Conservation (phyloP, 2,888 invertebrate species). For the Stenurella melanura region DNA sequence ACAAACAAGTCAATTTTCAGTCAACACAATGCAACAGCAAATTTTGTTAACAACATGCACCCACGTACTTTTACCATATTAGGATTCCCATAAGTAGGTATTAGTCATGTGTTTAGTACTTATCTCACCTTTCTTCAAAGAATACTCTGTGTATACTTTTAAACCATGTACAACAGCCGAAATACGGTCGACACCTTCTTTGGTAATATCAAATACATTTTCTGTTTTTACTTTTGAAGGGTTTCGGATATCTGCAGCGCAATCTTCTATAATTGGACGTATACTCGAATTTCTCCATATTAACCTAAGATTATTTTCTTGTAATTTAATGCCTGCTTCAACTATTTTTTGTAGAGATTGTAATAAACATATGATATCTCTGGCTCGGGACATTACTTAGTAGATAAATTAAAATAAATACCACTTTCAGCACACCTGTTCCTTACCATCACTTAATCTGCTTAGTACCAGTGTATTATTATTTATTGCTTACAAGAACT, state of each 20-base stretch:
- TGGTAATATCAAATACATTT: constrained; percentile 70
- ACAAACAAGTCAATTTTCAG: neutral
- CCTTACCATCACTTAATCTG: neutral
- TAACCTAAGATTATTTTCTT: constrained; percentile 78
- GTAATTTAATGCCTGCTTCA: constrained; percentile 80
- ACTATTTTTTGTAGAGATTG: constrained; percentile 82
- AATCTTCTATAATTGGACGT: constrained; percentile 71
- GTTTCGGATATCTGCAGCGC: constrained; percentile 50
- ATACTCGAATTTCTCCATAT: constrained; percentile 84
- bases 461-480: neutral
- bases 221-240: constrained; percentile 41
- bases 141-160: constrained; percentile 75
- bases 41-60: constrained; percentile 35
- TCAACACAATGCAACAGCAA: neutral
- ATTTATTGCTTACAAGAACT: neutral
- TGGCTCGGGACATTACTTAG: constrained; percentile 77
- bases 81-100: constrained; percentile 44
- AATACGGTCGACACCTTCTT: constrained; percentile 79
- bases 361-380: constrained; percentile 81
- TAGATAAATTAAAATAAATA: constrained; percentile 32
- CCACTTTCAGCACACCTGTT: constrained; percentile 6
- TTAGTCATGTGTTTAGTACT: constrained; percentile 52
- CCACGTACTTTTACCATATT: constrained; percentile 49
- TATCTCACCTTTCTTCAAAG: constrained; percentile 59
- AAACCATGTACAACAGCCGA: constrained; percentile 84